These are phyloP conservation scores for Cynaeus angustus DNA, from an alignment of 2,888 invertebrate species.

Conservation along the genomic window DNA sequence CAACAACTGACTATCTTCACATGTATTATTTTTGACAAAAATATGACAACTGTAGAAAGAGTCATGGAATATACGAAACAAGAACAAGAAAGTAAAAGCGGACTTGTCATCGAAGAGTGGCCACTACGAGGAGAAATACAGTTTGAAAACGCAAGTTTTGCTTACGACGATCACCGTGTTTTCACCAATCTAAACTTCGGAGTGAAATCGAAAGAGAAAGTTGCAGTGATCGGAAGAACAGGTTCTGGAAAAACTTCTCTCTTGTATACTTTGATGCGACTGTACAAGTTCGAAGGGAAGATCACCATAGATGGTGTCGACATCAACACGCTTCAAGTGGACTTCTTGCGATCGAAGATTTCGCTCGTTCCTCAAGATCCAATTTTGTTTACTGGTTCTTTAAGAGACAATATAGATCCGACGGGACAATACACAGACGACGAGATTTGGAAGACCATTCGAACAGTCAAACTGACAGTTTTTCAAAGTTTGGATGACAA, in stretches of 20 bases:
- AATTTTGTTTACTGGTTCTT: constrained; percentile 75
- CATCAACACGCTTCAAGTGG: background rate
- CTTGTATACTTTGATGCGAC: background rate
- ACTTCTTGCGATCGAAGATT: background rate
- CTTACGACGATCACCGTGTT: constrained; percentile 72
- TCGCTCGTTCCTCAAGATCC: background rate
- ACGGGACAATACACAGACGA: constrained; percentile 58
- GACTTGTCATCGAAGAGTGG: too few species aligned
- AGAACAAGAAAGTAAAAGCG: constrained; percentile 73
- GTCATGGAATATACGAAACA: constrained; percentile 72
- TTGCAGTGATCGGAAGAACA: constrained; percentile 85
- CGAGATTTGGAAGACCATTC: constrained; percentile 59
- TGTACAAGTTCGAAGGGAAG: constrained; percentile 3
- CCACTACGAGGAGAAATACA: too few species aligned
- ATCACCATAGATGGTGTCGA: constrained; percentile 9
- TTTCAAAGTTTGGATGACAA: constrained; percentile 2
- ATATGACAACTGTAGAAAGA: too few species aligned
- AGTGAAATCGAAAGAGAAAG: constrained; percentile 79
- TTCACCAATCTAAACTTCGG: constrained; percentile 79
- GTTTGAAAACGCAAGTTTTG: constrained; percentile 73
- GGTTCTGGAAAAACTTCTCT: constrained; percentile 68
- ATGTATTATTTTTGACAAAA: too few species aligned
- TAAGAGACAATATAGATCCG: constrained; percentile 78
- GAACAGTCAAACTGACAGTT: constrained; percentile 72
- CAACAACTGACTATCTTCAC: too few species aligned